Percentiles rank a stretch among this genome's conserved stretches.
Evolutionary conservation across 2,888 invertebrate genomes (phyloP).

Genomic region (Ischnus inquisitorius): DNA sequence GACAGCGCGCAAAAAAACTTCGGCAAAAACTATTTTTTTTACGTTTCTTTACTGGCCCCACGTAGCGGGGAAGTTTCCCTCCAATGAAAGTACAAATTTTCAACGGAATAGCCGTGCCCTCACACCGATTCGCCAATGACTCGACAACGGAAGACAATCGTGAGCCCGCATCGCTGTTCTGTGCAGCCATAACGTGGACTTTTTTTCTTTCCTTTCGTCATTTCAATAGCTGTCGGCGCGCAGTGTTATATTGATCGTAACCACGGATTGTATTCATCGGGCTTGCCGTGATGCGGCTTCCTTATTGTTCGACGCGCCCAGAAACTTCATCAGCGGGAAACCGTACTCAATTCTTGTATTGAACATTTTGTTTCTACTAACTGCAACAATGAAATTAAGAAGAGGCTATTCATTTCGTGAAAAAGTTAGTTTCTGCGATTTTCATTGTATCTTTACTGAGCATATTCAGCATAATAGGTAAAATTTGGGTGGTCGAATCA

Average conservation of each 20-base stretch:
- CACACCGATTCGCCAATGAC: slow-evolving; percentile 36
- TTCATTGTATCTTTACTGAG: too few species aligned
- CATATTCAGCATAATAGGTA: too few species aligned
- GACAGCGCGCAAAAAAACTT: slow-evolving; percentile 41
- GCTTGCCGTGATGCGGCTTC: slow-evolving; percentile 8
- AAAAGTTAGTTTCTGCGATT: not conserved
- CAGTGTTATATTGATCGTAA: slow-evolving; percentile 28
- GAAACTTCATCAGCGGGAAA: not conserved
- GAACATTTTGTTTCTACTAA: not conserved
- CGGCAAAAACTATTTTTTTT: slow-evolving; percentile 6
- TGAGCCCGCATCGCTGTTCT: not conserved
- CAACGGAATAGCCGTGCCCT: slow-evolving; percentile 19
- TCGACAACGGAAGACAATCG: slow-evolving; percentile 41
- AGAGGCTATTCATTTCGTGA: not conserved
- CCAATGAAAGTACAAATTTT: slow-evolving; percentile 43
- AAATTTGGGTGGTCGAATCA: too few species aligned
- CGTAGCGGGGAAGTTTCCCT: slow-evolving; percentile 31
- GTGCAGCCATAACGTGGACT: not conserved
- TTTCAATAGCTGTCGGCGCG: not conserved
- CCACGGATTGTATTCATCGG: slow-evolving; percentile 2
- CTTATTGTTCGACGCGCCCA: slow-evolving; percentile 2
- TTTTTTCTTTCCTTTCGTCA: slow-evolving; percentile 4
- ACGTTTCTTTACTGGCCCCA: slow-evolving; percentile 12
- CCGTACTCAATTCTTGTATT: not conserved
- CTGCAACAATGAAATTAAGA: not conserved